A percentile compares a stretch with the other conserved stretches of the same genome.
phyloP scores from a whole-genome alignment of 1,140 invertebrate species.

The Cotesia chilonis region DNA sequence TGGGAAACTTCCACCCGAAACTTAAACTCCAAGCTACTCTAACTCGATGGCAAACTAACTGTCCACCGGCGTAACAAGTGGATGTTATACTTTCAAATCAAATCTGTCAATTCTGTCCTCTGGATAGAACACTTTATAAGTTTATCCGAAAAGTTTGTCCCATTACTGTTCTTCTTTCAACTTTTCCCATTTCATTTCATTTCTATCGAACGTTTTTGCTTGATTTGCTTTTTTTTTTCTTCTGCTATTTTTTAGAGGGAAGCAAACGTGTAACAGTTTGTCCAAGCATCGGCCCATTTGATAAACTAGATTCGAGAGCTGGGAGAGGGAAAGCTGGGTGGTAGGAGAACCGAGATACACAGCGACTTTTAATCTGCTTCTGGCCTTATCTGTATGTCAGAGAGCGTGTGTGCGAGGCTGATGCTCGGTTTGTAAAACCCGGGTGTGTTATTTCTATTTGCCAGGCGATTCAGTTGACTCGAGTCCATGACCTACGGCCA shows the following conservation, averaged over 20 bases:
- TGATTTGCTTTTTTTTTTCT: slow-evolving; percentile 17
- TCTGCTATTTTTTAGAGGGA: not conserved
- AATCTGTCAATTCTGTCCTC: slow-evolving; percentile 14
- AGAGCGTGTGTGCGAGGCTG: not conserved
- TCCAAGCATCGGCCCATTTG: slow-evolving; percentile 28
- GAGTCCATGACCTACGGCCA: slow-evolving; percentile 43
- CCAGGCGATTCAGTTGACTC: not conserved
- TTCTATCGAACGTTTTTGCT: slow-evolving; percentile 17
- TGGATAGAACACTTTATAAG: not conserved
- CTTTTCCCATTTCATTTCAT: not conserved
- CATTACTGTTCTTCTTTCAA: not conserved
- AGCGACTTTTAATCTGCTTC: slow-evolving; percentile 17
- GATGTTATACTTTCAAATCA: slow-evolving; percentile 47
- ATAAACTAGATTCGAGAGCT: not conserved
- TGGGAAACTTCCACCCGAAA: no score
- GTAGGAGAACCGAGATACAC: not conserved
- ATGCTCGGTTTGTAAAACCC: slow-evolving; percentile 13
- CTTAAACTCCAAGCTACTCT: not conserved
- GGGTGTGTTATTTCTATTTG: not conserved
- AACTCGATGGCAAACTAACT: no score
- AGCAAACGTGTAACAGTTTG: not conserved
- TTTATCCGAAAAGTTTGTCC: not conserved
- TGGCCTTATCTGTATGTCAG: not conserved
- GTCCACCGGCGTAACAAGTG: slow-evolving; percentile 53
- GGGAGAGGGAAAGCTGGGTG: not conserved